Percentiles rank a stretch among this genome's conserved stretches.
Evolutionary conservation across 2,113 vertebrate species (phyloP).

Genomic region (Pipa parva): DNA sequence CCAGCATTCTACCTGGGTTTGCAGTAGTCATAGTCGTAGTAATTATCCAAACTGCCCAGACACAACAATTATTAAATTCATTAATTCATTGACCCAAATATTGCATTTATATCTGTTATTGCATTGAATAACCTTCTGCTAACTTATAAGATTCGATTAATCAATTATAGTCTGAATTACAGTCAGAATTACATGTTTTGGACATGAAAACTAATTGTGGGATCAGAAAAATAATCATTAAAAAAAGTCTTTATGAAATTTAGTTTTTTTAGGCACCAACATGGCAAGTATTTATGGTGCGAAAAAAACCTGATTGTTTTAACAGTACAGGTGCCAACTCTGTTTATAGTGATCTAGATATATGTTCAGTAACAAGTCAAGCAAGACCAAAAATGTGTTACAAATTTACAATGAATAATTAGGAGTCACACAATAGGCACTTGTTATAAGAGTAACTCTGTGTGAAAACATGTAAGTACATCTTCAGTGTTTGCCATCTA

Average conservation of each 20-base stretch:
- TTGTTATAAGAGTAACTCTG: background rate
- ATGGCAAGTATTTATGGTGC: background rate
- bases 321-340: background rate
- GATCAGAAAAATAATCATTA: background rate
- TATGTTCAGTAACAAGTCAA: background rate
- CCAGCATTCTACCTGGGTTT: no score
- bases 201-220: background rate
- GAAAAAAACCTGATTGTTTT: background rate
- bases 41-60: no score
- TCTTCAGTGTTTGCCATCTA: conserved; percentile 24
- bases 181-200: no score
- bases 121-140: no score
- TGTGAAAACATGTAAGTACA: conserved; percentile 29
- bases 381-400: background rate
- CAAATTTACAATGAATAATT: conserved; percentile 21
- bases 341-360: background rate
- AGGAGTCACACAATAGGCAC: conserved; percentile 4
- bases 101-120: no score
- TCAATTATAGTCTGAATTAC: no score
- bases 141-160: no score
- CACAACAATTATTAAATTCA: no score
- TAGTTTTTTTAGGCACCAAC: background rate
- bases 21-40: no score
- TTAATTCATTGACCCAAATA: no score
- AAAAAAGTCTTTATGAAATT: background rate